These are phyloP conservation scores for Pemphredon lugubris DNA, from an alignment of 2,888 invertebrate species.

Conservation along the genomic window DNA sequence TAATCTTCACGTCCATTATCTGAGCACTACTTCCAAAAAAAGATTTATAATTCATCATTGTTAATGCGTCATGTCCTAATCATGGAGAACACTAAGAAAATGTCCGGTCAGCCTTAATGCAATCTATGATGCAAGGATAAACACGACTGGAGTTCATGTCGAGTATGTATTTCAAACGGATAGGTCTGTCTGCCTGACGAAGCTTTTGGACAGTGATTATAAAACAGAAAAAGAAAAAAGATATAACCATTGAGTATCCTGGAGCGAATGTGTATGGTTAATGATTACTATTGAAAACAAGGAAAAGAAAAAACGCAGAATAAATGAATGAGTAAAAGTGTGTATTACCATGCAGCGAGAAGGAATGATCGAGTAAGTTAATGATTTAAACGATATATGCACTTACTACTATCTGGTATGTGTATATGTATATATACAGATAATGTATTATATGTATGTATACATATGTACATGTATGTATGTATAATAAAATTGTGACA, in stretches of 20 bases:
- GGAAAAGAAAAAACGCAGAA: conserved; percentile 43
- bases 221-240: conserved; percentile 14
- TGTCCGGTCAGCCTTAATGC: conserved; percentile 55
- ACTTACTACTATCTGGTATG: conserved; percentile 74
- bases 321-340: conserved; percentile 62
- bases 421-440: conserved; percentile 66
- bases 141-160: conserved; percentile 42
- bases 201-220: conserved; percentile 25
- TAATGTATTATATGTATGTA: conserved; percentile 65
- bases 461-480: conserved; percentile 66
- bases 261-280: conserved; percentile 61
- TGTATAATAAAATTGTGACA: conserved; percentile 75
- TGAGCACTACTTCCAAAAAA: conserved; percentile 49
- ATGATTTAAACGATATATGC: conserved; percentile 75
- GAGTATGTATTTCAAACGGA: conserved; percentile 38
- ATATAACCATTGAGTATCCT: conserved; percentile 53
- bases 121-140: conserved; percentile 36
- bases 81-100: conserved; percentile 40
- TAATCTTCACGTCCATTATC: conserved; percentile 55
- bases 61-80: conserved; percentile 45
- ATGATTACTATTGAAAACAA: conserved; percentile 61
- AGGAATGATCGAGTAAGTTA: conserved; percentile 69
- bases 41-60: conserved; percentile 38
- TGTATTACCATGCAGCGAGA: conserved; percentile 61
- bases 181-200: conserved; percentile 25